These are phyloP conservation scores for Julus scanicus DNA, from an alignment of 2,888 invertebrate genomes.

Conservation along the genomic window DNA sequence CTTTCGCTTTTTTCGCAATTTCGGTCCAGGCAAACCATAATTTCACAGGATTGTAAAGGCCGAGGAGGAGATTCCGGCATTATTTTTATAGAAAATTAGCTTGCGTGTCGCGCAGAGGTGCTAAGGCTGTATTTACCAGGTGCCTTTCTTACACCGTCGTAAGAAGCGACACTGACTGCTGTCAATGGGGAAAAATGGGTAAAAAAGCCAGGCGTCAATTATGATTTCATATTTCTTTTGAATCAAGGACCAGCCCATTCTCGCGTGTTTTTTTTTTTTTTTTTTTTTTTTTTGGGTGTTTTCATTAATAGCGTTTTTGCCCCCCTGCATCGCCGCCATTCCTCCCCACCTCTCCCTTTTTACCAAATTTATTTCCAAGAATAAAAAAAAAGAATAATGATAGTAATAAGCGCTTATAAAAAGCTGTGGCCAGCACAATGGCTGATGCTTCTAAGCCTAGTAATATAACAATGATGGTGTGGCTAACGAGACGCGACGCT, in stretches of 20 bases:
- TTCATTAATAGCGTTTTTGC: constrained; percentile 28
- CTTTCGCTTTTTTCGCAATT: constrained; percentile 13
- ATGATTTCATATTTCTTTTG: constrained; percentile 38
- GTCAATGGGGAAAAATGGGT: constrained; percentile 2
- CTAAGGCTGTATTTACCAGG: constrained; percentile 47
- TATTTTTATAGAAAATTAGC: constrained; percentile 43
- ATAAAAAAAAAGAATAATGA: constrained; percentile 17
- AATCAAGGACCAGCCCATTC: neutral
- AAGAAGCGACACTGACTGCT: constrained; percentile 26
- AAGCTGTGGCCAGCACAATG: constrained; percentile 43
- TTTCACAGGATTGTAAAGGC: neutral
- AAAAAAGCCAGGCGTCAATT: neutral
- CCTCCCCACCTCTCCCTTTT: neutral
- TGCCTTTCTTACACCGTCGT: constrained; percentile 34
- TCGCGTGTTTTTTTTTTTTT: constrained; percentile 47
- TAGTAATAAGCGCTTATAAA: constrained; percentile 35
- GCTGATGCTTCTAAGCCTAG: constrained; percentile 38
- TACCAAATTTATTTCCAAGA: constrained; percentile 44
- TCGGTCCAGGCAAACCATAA: neutral
- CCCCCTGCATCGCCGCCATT: constrained; percentile 31
- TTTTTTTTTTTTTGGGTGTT: no score
- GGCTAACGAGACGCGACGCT: constrained; percentile 43
- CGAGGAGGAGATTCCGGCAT: constrained; percentile 31
- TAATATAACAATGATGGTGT: constrained; percentile 44
- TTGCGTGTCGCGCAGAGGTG: constrained; percentile 40